Evolutionary conservation across 2,113 vertebrate genomes (phyloP).

Genomic region (Megaceryle maxima): DNA sequence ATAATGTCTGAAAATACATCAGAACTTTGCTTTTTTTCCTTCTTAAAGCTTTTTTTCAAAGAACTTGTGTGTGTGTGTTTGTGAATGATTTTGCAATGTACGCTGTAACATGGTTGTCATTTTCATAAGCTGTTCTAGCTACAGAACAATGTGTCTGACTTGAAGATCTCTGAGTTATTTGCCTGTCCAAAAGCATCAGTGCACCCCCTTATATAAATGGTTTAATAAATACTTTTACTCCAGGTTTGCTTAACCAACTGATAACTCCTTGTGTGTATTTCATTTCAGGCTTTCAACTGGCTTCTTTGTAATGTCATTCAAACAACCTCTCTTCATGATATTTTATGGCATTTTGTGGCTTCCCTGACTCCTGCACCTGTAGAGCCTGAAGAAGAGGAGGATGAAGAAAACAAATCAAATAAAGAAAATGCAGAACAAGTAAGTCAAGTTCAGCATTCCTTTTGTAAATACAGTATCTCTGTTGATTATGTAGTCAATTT

Average conservation of each 20-base stretch:
- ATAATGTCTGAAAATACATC: background rate
- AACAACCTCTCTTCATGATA: slow-evolving; percentile 96
- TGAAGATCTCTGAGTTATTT: background rate
- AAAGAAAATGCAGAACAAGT: slow-evolving; percentile 95
- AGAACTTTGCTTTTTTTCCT: background rate
- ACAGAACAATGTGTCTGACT: background rate
- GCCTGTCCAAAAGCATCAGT: background rate
- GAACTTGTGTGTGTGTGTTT: background rate
- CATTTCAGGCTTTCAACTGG: slow-evolving; percentile 95
- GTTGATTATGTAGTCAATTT: background rate
- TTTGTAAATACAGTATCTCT: background rate
- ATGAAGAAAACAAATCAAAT: slow-evolving; percentile 94
- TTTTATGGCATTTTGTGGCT: slow-evolving; percentile 98
- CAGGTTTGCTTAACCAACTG: background rate
- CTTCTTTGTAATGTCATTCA: slow-evolving; percentile 98
- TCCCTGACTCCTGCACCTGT: slow-evolving; percentile 93
- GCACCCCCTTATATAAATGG: background rate
- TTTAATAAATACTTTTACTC: background rate
- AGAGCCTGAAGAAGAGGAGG: slow-evolving; percentile 95
- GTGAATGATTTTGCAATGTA: background rate
- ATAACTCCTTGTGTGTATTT: background rate
- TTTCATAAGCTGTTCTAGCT: background rate
- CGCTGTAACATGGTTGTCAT: background rate
- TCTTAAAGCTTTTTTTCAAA: background rate
- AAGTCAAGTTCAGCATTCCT: background rate